Evolutionary conservation across 2,797 vertebrate species (phyloP).

Genomic region (Dendrocincla tyrannina): DNA sequence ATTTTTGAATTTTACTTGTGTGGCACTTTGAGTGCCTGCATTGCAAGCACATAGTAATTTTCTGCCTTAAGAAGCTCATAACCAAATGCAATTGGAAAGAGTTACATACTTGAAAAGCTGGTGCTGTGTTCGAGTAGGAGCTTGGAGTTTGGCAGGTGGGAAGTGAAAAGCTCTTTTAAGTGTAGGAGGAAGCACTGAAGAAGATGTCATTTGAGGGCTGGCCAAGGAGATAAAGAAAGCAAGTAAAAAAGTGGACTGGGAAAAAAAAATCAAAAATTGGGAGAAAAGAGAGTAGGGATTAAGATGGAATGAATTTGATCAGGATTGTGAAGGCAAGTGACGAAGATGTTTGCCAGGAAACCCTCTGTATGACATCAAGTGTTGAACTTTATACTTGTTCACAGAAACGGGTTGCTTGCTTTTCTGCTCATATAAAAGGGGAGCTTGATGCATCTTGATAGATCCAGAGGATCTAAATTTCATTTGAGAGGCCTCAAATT

Average conservation of each 20-base stretch:
- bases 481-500: not conserved
- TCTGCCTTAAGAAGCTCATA: not conserved
- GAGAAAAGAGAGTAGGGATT: not conserved
- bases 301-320: not conserved
- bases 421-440: not conserved
- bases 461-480: not conserved
- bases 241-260: not conserved
- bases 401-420: not conserved
- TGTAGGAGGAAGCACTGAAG: not conserved
- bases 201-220: not conserved
- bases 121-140: not conserved
- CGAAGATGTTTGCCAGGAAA: not conserved
- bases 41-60: not conserved
- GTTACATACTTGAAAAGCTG: not conserved
- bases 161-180: not conserved
- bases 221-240: not conserved
- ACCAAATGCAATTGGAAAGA: not conserved
- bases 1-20: not conserved
- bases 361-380: not conserved
- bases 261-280: not conserved
- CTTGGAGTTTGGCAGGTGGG: not conserved
- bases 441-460: not conserved
- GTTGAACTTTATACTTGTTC: not conserved
- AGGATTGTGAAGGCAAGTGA: not conserved
- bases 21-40: accelerated